Percentiles rank a stretch among this genome's conserved stretches.
Conservation (phyloP, 2,113 vertebrate species). For the Sinocyclocheilus anshuiensis region DNA sequence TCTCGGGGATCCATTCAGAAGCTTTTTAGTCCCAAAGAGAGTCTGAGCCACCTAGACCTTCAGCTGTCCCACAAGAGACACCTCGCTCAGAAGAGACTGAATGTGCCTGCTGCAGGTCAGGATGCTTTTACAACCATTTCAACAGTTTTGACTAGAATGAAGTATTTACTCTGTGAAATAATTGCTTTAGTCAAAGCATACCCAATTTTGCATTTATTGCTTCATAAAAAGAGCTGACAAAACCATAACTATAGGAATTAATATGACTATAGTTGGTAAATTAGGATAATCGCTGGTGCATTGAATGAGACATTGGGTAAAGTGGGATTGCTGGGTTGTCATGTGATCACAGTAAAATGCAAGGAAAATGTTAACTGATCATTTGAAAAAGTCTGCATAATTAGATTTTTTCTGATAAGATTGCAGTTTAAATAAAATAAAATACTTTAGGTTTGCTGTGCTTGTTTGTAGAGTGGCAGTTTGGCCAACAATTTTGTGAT, state of each 20-base stretch:
- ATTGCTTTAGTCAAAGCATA: not conserved
- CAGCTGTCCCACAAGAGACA: slow-evolving; percentile 74
- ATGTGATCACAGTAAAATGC: not conserved
- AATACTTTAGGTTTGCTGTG: too few species aligned
- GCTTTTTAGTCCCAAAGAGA: slow-evolving; percentile 72
- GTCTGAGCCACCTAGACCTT: slow-evolving; percentile 70
- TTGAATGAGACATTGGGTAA: not conserved
- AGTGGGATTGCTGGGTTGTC: not conserved
- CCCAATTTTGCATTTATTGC: too few species aligned
- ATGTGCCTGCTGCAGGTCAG: slow-evolving; percentile 73
- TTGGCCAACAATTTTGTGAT: too few species aligned
- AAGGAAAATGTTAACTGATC: too few species aligned
- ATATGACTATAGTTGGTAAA: too few species aligned
- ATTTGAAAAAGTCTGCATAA: too few species aligned
- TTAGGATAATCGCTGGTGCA: not conserved
- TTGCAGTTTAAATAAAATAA: too few species aligned
- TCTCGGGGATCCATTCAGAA: slow-evolving; percentile 73
- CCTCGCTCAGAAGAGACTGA: slow-evolving; percentile 69
- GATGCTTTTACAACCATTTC: not conserved
- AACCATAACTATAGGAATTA: too few species aligned
- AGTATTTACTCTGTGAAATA: not conserved
- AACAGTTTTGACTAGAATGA: not conserved
- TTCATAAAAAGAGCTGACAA: too few species aligned
- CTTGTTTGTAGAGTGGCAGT: too few species aligned
- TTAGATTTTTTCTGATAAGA: too few species aligned